Conservation (phyloP, 2,797 vertebrate species). For the Phrynocephalus forsythii region DNA sequence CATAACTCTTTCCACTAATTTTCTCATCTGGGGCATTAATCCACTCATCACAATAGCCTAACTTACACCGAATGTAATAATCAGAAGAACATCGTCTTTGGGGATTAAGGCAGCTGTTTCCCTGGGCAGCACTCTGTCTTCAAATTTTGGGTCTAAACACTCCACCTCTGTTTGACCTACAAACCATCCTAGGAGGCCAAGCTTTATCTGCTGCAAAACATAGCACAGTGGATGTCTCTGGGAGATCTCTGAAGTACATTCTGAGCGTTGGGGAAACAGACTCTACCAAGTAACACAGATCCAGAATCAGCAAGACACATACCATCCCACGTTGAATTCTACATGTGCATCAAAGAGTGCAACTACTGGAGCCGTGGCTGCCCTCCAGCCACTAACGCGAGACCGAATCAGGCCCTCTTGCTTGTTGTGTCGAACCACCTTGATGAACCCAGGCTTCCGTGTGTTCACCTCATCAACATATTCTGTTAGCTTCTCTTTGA, state of each 20-base stretch:
- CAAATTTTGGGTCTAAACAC: too few relatives aligned
- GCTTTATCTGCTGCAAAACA: not conserved
- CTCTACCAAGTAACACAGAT: not conserved
- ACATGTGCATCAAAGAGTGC: slow-evolving; percentile 98
- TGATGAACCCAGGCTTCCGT: slow-evolving; percentile 90
- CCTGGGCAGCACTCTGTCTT: too few relatives aligned
- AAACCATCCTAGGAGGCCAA: not conserved
- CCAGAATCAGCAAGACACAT: slow-evolving; percentile 67
- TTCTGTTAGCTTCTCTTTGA: slow-evolving; percentile 91
- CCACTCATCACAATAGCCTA: not conserved
- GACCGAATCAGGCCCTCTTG: slow-evolving; percentile 97
- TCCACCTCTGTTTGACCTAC: too few relatives aligned
- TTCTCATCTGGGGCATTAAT: not conserved
- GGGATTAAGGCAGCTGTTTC: not conserved
- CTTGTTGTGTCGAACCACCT: slow-evolving; percentile 90
- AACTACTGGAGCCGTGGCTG: slow-evolving; percentile 91
- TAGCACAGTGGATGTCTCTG: not conserved
- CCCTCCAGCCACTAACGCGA: slow-evolving; percentile 95
- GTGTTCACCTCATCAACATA: slow-evolving; percentile 90
- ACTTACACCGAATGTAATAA: not conserved
- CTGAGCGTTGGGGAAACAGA: not conserved
- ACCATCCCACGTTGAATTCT: slow-evolving; percentile 96
- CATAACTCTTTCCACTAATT: too few relatives aligned
- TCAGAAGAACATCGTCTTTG: not conserved
- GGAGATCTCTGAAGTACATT: not conserved